Evolutionary conservation across 2,797 vertebrate species (phyloP).

Genomic region (Podarcis lilfordi): DNA sequence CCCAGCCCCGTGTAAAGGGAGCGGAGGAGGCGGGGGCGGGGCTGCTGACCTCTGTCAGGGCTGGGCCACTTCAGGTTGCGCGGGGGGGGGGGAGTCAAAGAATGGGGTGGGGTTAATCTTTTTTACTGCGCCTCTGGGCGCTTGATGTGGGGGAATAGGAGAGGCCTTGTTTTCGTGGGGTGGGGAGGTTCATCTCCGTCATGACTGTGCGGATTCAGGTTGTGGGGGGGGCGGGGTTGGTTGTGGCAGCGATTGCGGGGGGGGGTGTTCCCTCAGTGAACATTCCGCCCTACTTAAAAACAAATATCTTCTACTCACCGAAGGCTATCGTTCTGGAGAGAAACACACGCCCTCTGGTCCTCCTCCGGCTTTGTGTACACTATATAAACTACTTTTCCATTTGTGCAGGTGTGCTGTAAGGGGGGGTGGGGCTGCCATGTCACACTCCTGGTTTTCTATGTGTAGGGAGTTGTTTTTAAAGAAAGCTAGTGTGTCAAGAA

Average conservation of each 20-base stretch:
- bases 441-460: too few species aligned
- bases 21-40: neutral
- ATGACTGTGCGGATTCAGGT: neutral
- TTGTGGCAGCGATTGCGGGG: neutral
- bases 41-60: neutral
- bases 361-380: neutral
- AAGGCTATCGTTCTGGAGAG: too few species aligned
- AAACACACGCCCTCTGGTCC: neutral
- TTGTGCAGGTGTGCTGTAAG: neutral
- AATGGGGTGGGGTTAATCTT: neutral
- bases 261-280: too few species aligned
- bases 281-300: too few species aligned
- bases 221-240: neutral
- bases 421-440: neutral
- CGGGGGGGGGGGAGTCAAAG: neutral
- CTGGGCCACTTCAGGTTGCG: neutral
- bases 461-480: too few species aligned
- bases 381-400: neutral
- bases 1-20: neutral
- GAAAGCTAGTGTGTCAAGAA: neutral
- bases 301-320: neutral
- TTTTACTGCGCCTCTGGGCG: neutral
- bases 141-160: neutral
- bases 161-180: neutral
- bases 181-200: neutral